Evolutionary conservation across 2,113 vertebrate species (phyloP).

Genomic region (Corythornis vintsioides): DNA sequence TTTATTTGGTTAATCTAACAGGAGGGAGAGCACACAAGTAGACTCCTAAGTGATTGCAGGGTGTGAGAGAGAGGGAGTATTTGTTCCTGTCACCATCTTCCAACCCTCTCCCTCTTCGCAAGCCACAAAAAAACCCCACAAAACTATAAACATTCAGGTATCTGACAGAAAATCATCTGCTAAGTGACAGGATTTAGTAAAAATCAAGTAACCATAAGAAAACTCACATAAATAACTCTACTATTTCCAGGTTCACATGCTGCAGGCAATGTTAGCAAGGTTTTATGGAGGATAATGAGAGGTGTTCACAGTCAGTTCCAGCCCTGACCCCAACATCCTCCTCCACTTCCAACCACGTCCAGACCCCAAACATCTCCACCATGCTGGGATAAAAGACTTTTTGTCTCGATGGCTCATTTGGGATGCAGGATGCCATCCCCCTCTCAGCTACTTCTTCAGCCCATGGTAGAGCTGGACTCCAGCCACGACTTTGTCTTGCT

Average conservation of each 20-base stretch:
- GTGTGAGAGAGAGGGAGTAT: conserved; percentile 1
- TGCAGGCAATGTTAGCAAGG: conserved; percentile 5
- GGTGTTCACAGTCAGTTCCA: not conserved
- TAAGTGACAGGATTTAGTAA: not conserved
- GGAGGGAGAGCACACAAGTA: not conserved
- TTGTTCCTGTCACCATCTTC: not conserved
- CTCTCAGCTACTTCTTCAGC: not conserved
- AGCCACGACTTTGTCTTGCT: not conserved
- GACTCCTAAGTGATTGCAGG: conserved; percentile 18
- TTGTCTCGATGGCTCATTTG: not conserved
- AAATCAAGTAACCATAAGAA: not conserved
- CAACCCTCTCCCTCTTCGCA: not conserved
- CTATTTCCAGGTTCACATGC: fast-evolving
- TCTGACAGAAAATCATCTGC: not conserved
- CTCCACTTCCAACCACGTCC: not conserved
- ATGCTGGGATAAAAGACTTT: not conserved
- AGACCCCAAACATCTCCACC: not conserved
- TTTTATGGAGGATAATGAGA: not conserved
- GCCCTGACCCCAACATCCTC: not conserved
- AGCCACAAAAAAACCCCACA: not conserved
- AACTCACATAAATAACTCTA: not conserved
- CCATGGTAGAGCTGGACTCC: not conserved
- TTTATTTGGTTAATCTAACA: conserved; percentile 36
- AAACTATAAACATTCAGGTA: not conserved
- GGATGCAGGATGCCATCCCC: not conserved